Percentiles rank a stretch among this genome's conserved stretches.
phyloP scores from a whole-genome alignment of 2,797 vertebrate species.

The Hippopotamyrus pictus region DNA sequence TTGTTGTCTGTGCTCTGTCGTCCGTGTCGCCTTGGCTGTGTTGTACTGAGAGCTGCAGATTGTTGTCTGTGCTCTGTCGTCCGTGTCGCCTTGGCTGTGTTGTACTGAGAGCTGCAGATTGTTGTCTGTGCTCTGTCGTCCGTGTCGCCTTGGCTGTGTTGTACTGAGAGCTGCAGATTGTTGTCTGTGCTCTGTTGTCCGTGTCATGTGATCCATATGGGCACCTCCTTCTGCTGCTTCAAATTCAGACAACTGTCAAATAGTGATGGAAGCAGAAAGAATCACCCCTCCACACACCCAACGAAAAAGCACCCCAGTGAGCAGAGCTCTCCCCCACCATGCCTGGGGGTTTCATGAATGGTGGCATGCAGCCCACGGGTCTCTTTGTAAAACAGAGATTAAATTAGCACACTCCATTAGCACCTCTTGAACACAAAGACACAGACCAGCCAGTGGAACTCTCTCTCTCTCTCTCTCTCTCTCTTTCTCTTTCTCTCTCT shows the following conservation, averaged over 20 bases:
- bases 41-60: not conserved
- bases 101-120: no score
- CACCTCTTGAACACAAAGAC: slow-evolving; percentile 30
- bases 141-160: not conserved
- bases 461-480: not conserved
- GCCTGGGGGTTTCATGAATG: slow-evolving; percentile 20
- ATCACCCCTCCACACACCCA: not conserved
- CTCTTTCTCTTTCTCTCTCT: no score
- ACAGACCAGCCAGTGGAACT: not conserved
- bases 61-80: no score
- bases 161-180: not conserved
- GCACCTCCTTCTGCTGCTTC: not conserved
- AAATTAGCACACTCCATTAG: slow-evolving; percentile 38
- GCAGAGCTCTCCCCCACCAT: not conserved
- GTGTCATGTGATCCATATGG: slow-evolving; percentile 1
- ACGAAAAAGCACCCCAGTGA: not conserved
- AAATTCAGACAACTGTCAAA: not conserved
- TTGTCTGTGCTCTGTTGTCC: not conserved
- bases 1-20: not conserved
- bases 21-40: not conserved
- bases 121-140: not conserved
- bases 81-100: no score
- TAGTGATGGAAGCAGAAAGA: not conserved
- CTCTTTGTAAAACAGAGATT: slow-evolving; percentile 36
- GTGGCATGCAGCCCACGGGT: slow-evolving; percentile 20